Percentiles rank a stretch among this genome's conserved stretches.
Conservation (phyloP, 2,113 vertebrate genomes). For the Naja naja region DNA sequence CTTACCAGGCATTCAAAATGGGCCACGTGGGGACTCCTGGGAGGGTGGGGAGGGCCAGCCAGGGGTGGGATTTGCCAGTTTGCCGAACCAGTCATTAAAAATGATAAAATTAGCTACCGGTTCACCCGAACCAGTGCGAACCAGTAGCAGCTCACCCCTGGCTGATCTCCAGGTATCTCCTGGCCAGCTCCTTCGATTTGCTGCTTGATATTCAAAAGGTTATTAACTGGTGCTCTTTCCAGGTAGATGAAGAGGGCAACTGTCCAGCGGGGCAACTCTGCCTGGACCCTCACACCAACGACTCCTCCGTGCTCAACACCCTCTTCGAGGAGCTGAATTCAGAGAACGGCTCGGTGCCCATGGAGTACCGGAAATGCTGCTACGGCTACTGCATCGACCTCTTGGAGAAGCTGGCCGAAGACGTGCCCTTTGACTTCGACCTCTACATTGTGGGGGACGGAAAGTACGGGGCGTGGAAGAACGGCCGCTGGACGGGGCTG, state of each 20-base stretch:
- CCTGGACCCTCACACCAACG: slow-evolving; percentile 80
- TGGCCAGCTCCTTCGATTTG: not conserved
- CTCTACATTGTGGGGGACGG: slow-evolving; percentile 94
- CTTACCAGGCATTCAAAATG: too few relatives aligned
- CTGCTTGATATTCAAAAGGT: not conserved
- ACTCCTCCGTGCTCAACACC: slow-evolving; percentile 70
- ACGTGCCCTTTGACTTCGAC: slow-evolving; percentile 87
- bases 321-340: slow-evolving; percentile 72
- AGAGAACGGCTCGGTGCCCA: slow-evolving; percentile 69
- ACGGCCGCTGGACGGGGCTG: slow-evolving; percentile 89
- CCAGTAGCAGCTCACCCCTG: too few relatives aligned
- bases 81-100: too few relatives aligned
- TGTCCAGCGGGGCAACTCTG: slow-evolving; percentile 87
- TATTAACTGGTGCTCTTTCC: not conserved
- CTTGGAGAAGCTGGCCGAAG: slow-evolving; percentile 87
- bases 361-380: slow-evolving; percentile 83
- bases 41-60: too few relatives aligned
- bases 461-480: slow-evolving; percentile 86
- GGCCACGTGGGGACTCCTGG: too few relatives aligned
- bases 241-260: slow-evolving; percentile 80
- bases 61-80: too few relatives aligned
- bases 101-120: too few relatives aligned
- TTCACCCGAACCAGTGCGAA: too few relatives aligned
- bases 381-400: slow-evolving; percentile 95
- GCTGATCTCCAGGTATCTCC: not conserved